A percentile compares a stretch with the other conserved stretches of the same genome.
Evolutionary conservation across 2,797 vertebrate genomes (phyloP).

Genomic region (Oreonectes daqikongensis): DNA sequence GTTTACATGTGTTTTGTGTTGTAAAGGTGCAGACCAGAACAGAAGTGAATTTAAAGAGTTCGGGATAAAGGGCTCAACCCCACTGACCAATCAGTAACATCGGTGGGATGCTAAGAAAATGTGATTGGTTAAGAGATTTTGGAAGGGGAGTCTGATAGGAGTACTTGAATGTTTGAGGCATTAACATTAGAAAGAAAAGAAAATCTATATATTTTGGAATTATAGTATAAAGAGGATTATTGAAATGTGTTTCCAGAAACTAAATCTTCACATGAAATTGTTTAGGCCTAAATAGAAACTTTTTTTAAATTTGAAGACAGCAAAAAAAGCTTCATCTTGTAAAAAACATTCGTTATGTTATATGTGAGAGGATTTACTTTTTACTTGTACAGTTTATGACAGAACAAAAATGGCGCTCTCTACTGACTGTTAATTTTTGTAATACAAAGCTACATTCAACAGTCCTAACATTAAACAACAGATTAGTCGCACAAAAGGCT

Average conservation of each 20-base stretch:
- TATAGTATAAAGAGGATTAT: not conserved
- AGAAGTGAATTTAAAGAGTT: constrained; percentile 25
- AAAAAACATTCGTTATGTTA: not conserved
- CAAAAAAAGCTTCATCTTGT: not conserved
- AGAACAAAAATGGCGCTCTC: not conserved
- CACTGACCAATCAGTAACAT: not conserved
- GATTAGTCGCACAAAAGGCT: not conserved
- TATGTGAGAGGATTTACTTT: not conserved
- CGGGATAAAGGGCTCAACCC: not conserved
- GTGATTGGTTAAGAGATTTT: constrained; percentile 28
- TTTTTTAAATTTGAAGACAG: not conserved
- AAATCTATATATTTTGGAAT: not conserved
- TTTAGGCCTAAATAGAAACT: too few species aligned
- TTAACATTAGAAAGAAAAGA: not conserved
- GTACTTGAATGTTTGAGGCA: not conserved
- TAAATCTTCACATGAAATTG: not conserved
- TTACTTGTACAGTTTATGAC: not conserved
- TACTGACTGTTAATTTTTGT: not conserved
- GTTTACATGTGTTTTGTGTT: not conserved
- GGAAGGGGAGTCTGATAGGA: not conserved
- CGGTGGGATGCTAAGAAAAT: not conserved
- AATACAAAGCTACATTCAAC: not conserved
- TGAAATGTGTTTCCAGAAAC: not conserved
- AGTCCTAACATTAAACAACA: not conserved
- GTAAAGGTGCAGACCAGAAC: not conserved